phyloP scores from a whole-genome alignment of 2,113 vertebrate species.

The Chaetodon trifascialis region DNA sequence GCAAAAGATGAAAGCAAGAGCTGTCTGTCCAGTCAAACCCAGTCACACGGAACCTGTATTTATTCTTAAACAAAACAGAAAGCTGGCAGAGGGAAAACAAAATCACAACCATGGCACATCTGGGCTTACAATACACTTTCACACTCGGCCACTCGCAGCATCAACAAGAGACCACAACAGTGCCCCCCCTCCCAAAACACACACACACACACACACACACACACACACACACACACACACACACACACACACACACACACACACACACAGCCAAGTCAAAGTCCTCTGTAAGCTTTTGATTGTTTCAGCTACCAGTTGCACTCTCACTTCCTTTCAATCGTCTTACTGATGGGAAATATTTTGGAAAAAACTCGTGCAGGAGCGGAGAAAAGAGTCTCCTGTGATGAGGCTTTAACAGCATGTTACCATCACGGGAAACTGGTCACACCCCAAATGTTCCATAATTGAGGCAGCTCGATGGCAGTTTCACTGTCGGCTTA shows the following conservation, averaged over 20 bases:
- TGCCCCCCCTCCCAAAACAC: neutral
- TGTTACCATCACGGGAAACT: slow-evolving; percentile 27
- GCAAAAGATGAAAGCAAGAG: slow-evolving; percentile 58
- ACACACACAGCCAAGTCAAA: too few relatives aligned
- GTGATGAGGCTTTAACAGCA: slow-evolving; percentile 32
- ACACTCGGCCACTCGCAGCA: neutral
- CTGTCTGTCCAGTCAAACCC: slow-evolving; percentile 25
- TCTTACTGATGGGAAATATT: neutral
- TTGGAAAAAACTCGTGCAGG: slow-evolving; percentile 2
- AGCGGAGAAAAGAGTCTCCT: slow-evolving; percentile 2
- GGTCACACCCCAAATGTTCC: slow-evolving; percentile 32
- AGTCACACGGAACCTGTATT: neutral
- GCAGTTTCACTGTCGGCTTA: neutral
- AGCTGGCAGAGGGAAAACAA: neutral
- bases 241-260: too few relatives aligned
- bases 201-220: too few relatives aligned
- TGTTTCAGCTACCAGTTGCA: neutral
- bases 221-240: too few relatives aligned
- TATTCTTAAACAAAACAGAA: slow-evolving; percentile 6
- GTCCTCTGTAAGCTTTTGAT: slow-evolving; percentile 13
- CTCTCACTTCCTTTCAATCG: slow-evolving; percentile 15
- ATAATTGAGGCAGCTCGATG: slow-evolving; percentile 5
- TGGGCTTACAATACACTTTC: neutral
- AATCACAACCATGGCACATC: neutral
- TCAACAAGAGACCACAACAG: slow-evolving; percentile 8